Evolutionary conservation across 35 echinoderm and acorn worm genomes (phyloP).

Genomic region (Holothuria glaberrima): DNA sequence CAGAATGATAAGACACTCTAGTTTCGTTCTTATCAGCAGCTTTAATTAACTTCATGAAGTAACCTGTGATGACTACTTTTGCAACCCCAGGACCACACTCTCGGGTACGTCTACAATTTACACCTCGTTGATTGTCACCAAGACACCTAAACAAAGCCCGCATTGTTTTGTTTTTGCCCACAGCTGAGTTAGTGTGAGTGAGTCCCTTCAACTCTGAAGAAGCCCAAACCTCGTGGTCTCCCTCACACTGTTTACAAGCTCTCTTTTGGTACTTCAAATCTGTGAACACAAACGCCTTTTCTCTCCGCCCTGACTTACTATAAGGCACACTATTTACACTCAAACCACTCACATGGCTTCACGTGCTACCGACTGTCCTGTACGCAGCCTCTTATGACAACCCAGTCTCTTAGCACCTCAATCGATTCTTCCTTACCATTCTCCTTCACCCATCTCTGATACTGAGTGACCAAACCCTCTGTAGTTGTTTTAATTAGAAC

Average conservation of each 20-base stretch:
- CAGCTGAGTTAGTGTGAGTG: neutral
- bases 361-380: neutral
- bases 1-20: neutral
- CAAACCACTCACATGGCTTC: neutral
- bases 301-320: neutral
- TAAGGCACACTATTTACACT: neutral
- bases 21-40: neutral
- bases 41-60: neutral
- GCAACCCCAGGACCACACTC: neutral
- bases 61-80: conserved; percentile 2
- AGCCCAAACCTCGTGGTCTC: conserved; percentile 2
- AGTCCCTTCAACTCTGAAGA: neutral
- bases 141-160: neutral
- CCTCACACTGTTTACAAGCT: neutral
- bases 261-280: neutral
- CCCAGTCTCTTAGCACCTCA: neutral
- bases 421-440: neutral
- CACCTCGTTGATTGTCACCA: neutral
- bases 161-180: conserved; percentile 6
- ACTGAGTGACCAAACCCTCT: neutral
- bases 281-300: neutral
- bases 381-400: neutral
- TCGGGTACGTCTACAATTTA: neutral
- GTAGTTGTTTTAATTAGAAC: neutral
- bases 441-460: conserved; percentile 4